Evolutionary conservation across 2,888 invertebrate species (phyloP).

Genomic region (Rhimphoctona megacephalus): DNA sequence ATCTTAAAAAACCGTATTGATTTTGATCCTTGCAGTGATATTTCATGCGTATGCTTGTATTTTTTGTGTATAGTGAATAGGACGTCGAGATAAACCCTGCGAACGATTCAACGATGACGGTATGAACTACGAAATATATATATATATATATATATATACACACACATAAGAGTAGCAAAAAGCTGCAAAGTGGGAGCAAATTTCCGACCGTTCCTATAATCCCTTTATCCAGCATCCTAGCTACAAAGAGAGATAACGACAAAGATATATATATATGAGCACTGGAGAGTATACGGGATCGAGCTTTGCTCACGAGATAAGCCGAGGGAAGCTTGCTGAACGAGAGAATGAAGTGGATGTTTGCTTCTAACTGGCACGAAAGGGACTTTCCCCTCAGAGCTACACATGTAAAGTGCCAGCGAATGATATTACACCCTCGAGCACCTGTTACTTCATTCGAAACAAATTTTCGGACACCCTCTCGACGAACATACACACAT

Average conservation of each 20-base stretch:
- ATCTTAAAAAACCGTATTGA: neutral
- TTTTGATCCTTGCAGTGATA: neutral
- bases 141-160: constrained; percentile 5
- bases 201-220: constrained; percentile 64
- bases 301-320: constrained; percentile 66
- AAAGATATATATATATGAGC: constrained; percentile 37
- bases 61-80: neutral
- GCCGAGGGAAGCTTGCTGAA: constrained; percentile 65
- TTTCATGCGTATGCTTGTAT: neutral
- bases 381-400: constrained; percentile 49
- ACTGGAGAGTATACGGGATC: constrained; percentile 49
- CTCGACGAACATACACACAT: constrained; percentile 12
- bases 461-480: constrained; percentile 60
- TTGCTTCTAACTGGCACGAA: constrained; percentile 66
- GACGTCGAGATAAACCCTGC: constrained; percentile 15
- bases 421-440: constrained; percentile 52
- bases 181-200: constrained; percentile 64
- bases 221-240: constrained; percentile 58
- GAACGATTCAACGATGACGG: constrained; percentile 6
- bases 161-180: constrained; percentile 21
- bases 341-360: constrained; percentile 68
- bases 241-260: constrained; percentile 12
- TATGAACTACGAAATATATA: constrained; percentile 3
- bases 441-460: constrained; percentile 65
- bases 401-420: constrained; percentile 46